Evolutionary conservation across 2,113 vertebrate genomes (phyloP), one percentile per base, ranked within the genome.

Genomic region (Oreochromis aureus): DNA sequence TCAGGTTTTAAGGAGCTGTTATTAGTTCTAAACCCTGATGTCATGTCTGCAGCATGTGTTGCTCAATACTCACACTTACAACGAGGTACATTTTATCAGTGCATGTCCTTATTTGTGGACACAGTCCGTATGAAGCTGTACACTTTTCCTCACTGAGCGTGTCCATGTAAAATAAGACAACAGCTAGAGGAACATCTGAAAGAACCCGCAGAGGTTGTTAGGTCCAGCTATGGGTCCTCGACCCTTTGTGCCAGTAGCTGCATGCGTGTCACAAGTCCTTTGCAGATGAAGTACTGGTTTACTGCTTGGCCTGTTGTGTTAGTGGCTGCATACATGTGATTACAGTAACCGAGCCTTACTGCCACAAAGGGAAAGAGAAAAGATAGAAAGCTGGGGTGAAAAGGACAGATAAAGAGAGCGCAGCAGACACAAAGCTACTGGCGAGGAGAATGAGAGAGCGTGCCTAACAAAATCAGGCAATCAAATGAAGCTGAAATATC

Each of bases 221-320:
- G 81, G 87, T 83, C 54, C 85, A n/a, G 1, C 4, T 19, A 10
- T 36, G 11, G 59, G 6, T 63, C 39, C 44, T 53, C 3, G 53
- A 80, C 88, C 10, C 80, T 83, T 86, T 9, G 54, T 19, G 48
- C 58, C 63, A 54, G 24, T 30, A 34, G 44, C 82, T 81, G 84
- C 56, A 86, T 92, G 87, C 73, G 81, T 92, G 90, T 94, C 94
- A 90, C 58, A 55, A 18, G 55, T 46, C 53, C 12, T 85, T 19
- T 36, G 18, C 41, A 76, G 86, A 73, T 3, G 32, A 80, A 39
- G 88, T 87, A 86, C 56, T 84, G 83, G 27, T 82, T 88, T 82
- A 11, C 56, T 44, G 78, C 82, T 88, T 19, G 82, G 84, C 73
- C 46, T 81, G 83, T 86, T 84, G 86, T 86, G 86, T 87, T 85